Percentiles rank a stretch among this genome's conserved stretches.
Conservation (phyloP, 1,140 invertebrate species). For the Hycleus phaleratus region DNA sequence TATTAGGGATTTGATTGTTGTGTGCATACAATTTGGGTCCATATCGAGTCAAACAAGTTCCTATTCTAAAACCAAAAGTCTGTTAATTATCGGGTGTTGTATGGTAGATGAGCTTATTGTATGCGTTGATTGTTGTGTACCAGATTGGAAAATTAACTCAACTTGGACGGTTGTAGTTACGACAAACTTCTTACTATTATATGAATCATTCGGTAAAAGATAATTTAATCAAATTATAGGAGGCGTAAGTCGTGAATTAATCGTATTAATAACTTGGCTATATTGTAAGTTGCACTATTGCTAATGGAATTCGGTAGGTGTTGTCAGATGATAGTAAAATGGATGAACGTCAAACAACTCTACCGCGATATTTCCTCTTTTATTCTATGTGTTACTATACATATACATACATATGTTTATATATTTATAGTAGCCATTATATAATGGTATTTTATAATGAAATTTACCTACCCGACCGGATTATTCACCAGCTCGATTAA, state of each 20-base stretch:
- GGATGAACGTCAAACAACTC: conserved; percentile 6
- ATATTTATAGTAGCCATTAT: too few relatives aligned
- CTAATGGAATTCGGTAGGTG: conserved; percentile 19
- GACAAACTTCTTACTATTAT: conserved; percentile 6
- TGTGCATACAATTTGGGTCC: too few relatives aligned
- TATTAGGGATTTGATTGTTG: too few relatives aligned
- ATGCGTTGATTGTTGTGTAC: conserved; percentile 28
- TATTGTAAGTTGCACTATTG: conserved; percentile 16
- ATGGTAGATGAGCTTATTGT: conserved; percentile 26
- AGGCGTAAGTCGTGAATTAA: conserved; percentile 13
- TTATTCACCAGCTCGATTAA: too few relatives aligned
- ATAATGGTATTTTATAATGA: too few relatives aligned
- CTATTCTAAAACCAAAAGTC: conserved; percentile 1
- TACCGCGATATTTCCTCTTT: conserved; percentile 10
- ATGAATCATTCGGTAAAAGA: background rate
- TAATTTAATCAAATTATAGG: conserved; percentile 14
- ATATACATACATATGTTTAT: too few relatives aligned
- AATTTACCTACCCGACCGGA: too few relatives aligned
- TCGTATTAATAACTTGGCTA: conserved; percentile 13
- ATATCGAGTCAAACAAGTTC: too few relatives aligned
- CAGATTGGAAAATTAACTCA: conserved; percentile 31
- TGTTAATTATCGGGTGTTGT: conserved; percentile 14
- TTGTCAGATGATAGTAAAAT: conserved; percentile 16
- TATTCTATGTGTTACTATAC: background rate
- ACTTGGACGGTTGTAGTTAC: conserved; percentile 8